Evolutionary conservation across 1,140 invertebrate species (phyloP), one percentile per base, ranked within the genome.

Genomic region (Magallana ariakensis): DNA sequence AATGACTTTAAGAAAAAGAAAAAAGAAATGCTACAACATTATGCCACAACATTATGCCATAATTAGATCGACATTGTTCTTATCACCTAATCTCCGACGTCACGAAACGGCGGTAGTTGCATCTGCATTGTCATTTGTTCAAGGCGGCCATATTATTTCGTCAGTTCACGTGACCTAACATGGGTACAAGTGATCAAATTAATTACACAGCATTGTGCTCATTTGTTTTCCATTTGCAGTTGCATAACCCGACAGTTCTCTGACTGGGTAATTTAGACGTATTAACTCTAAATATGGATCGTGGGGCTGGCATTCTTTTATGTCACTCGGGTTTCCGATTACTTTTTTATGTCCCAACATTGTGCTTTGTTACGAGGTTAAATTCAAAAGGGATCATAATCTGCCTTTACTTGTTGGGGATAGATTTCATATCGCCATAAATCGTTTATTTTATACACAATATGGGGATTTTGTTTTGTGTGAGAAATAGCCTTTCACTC

Each of bases 121-220:
- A 75, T 75, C 66, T 75, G 66, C 66, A 33, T 75, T 75, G 66
- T 75, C 66, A 75, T 75, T 26, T 75, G 22, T 75, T 75, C 66
- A 26, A 13, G 66, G 22, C 66, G 66, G 66, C 66, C 66, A 75
- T 75, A 75, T 75, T 22, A 26, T 75, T 75, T 75, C 15, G 22
- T 75, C 7, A 75, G 22, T 75, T 75, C 66, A 75, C 66, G 66
- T 75, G 66, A 75, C 66, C 66, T 75, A 75, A 75, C 66, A 75
- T 75, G 66, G 66, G 22, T 75, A 26, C 22, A 75, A 75, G 66
- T 75, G 66, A 75, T 75, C 66, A 75, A 75, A 75, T 75, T 75
- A 75, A 75, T 75, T 75, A 75, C 66, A 75, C 66, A 26, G 66
- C 66, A 33, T 75, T 75, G 66, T 75, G 66, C 66, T 75, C 33